Conservation (phyloP, 1,140 invertebrate genomes). For the Microplitis mediator region DNA sequence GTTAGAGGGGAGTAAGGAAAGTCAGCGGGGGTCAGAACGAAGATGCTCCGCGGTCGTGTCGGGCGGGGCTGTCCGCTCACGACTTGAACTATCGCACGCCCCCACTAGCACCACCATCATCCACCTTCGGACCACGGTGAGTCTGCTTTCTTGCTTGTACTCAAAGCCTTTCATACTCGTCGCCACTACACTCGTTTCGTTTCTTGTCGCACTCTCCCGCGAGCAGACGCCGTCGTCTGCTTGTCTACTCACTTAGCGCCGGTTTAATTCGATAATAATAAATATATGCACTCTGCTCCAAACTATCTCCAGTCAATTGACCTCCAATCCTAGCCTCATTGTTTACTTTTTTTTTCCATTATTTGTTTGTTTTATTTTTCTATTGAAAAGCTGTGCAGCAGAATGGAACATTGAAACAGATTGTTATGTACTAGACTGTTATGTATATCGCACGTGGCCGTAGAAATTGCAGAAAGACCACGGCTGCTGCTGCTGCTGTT, state of each 20-base stretch:
- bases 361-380: too few species aligned
- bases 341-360: too few species aligned
- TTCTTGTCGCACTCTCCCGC: background rate
- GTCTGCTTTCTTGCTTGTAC: background rate
- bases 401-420: too few species aligned
- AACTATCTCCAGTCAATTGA: background rate
- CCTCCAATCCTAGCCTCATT: too few species aligned
- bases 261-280: constrained; percentile 21
- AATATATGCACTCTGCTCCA: constrained; percentile 14
- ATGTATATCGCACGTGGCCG: too few species aligned
- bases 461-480: too few species aligned
- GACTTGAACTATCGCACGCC: constrained; percentile 65
- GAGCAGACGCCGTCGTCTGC: too few species aligned
- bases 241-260: constrained; percentile 4
- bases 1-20: constrained; percentile 43
- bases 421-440: too few species aligned
- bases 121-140: constrained; percentile 46
- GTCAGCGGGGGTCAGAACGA: constrained; percentile 61
- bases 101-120: constrained; percentile 62
- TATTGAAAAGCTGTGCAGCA: too few species aligned
- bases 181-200: background rate
- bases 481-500: too few species aligned
- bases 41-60: constrained; percentile 62
- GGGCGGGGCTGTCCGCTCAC: constrained; percentile 63
- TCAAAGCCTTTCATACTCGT: background rate